Conservation (phyloP, 2,797 vertebrate genomes). For the Mycteria americana region DNA sequence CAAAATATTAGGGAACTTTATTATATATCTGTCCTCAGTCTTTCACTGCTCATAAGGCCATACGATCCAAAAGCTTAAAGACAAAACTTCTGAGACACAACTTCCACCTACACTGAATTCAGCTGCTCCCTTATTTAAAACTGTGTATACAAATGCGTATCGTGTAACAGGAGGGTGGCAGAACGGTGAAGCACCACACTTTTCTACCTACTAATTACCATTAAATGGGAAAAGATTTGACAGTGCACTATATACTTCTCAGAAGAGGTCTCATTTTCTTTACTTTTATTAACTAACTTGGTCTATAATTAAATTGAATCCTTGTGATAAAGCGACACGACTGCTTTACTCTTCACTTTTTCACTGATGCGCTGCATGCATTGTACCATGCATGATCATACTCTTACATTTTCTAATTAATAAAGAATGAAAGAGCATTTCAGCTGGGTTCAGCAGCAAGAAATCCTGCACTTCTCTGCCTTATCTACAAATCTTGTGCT, state of each 20-base stretch:
- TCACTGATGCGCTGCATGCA: fast-evolving
- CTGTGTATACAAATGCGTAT: not conserved
- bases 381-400: fast-evolving
- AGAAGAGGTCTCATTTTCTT: not conserved
- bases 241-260: not conserved
- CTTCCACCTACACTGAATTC: not conserved
- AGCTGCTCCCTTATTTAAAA: not conserved
- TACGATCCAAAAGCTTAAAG: not conserved
- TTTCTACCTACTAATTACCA: not conserved
- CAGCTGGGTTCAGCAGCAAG: not conserved
- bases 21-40: not conserved
- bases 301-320: not conserved
- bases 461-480: not conserved
- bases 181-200: not conserved
- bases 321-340: fast-evolving
- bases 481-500: not conserved
- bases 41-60: not conserved
- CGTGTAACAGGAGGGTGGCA: not conserved
- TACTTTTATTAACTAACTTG: not conserved
- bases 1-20: not conserved
- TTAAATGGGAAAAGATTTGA: not conserved
- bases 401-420: not conserved
- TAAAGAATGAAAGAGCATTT: not conserved
- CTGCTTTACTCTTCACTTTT: not conserved
- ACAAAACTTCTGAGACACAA: conserved; percentile 8